Evolutionary conservation across 2,797 vertebrate genomes (phyloP).

Genomic region (Enteromius thamalakanensis): DNA sequence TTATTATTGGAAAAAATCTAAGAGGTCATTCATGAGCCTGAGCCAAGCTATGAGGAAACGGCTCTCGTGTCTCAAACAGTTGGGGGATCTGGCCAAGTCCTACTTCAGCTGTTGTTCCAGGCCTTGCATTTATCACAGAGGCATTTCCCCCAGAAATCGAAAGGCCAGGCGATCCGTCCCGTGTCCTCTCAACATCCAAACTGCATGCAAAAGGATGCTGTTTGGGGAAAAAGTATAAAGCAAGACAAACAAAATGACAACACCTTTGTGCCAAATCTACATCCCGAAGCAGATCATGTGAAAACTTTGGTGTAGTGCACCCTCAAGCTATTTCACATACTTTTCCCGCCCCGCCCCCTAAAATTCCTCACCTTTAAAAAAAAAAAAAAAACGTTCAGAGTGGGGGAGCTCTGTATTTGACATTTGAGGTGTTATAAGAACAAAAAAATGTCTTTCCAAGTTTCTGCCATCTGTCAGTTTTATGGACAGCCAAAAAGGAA

Average conservation of each 20-base stretch:
- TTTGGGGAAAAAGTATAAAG: constrained; percentile 62
- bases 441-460: constrained; percentile 73
- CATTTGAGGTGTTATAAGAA: constrained; percentile 67
- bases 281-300: constrained; percentile 63
- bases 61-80: constrained; percentile 78
- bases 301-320: constrained; percentile 67
- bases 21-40: constrained; percentile 79
- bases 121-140: constrained; percentile 79
- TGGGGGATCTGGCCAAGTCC: constrained; percentile 70
- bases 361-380: constrained; percentile 72
- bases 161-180: constrained; percentile 57
- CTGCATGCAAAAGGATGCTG: constrained; percentile 74
- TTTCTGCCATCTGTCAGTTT: constrained; percentile 82
- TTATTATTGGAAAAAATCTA: constrained; percentile 80
- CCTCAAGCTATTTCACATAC: constrained; percentile 71
- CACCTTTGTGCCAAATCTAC: constrained; percentile 64
- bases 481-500: constrained; percentile 80
- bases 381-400: constrained; percentile 64
- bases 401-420: constrained; percentile 67
- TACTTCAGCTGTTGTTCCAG: constrained; percentile 81
- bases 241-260: constrained; percentile 67
- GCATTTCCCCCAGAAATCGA: constrained; percentile 72
- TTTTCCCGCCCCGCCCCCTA: constrained; percentile 63
- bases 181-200: constrained; percentile 61
- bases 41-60: constrained; percentile 83